Base-by-base conservation (phyloP, 2,888 invertebrate species). In the Drosophila suboccidentalis region DNA sequence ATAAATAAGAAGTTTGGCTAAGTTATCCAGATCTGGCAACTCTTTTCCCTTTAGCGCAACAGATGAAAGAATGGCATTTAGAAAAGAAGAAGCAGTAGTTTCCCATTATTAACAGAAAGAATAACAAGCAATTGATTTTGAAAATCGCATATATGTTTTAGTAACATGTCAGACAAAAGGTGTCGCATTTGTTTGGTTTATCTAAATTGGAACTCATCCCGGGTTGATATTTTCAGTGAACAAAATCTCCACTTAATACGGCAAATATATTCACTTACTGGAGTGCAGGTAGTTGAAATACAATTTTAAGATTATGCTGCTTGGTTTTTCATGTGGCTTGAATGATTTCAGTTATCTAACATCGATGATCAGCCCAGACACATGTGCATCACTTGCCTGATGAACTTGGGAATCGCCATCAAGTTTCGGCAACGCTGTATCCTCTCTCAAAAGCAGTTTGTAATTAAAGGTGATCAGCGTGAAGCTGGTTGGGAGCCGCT, bases 401-500 rank as follows among this genome's bases (percentile, higher is more conserved):
- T 22, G 5, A 69, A 80, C n/a, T 32, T 82, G 38, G 51, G 39
- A 17, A 47, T 44, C 10, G 72, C 80, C 6, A 70, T 65, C 1
- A 54, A 46, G 1, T 82, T 80, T 54, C 77, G 83, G 1, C 55
- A 72, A 32, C 78, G 80, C 6, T 80, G 83, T 22, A 60, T 80
- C n/a, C 50, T 67, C 4, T 65, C 83, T 9, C 77, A 80, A 17
- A 83, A 80, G 22, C 64, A 63, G 5, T 41, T 72, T 4, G 38
- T 9, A 13, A 32, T 32, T 41, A 4, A 57, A 17, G 26, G 41
- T 6, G 13, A 39, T 44, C 5, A 15, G 4, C 15, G 26, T 17
- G 5, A 38, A 17, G 32, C 17, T 50, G 6, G 32, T 4, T 57
- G 38, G 36, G 41, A 57, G 4, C 9, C 57, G 13, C 13, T 29